Percentiles rank a stretch among this genome's conserved stretches.
These are phyloP conservation scores for Clusia tigrina DNA, from an alignment of 2,888 invertebrate genomes.

Conservation along the genomic window DNA sequence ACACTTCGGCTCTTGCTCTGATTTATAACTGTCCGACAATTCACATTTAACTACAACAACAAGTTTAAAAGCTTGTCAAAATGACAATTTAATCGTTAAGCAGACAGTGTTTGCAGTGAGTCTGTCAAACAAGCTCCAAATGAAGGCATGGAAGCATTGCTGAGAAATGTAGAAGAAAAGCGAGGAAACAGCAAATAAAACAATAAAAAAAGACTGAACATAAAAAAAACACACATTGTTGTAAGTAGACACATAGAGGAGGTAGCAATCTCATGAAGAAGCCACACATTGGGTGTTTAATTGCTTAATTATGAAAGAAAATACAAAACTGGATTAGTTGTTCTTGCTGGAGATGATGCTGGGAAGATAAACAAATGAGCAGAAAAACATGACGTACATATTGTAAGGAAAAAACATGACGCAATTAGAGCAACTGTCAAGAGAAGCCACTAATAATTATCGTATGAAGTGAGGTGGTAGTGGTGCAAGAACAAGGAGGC, in stretches of 20 bases:
- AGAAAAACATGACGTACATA: too few relatives aligned
- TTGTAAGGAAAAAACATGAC: too few relatives aligned
- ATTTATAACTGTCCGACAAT: constrained; percentile 58
- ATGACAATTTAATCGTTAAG: constrained; percentile 61
- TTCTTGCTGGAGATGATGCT: neutral
- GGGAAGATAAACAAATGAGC: neutral
- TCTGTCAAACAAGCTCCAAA: constrained; percentile 8
- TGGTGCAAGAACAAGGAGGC: too few relatives aligned
- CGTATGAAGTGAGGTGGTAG: too few relatives aligned
- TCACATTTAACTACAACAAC: constrained; percentile 49
- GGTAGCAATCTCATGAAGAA: too few relatives aligned
- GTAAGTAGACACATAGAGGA: neutral
- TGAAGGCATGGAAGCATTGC: neutral
- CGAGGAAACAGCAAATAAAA: neutral
- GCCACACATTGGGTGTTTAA: constrained; percentile 49
- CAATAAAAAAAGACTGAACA: neutral
- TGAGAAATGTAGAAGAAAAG: neutral
- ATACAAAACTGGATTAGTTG: neutral
- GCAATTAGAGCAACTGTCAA: too few relatives aligned
- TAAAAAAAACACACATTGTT: constrained; percentile 11
- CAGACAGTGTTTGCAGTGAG: constrained; percentile 38
- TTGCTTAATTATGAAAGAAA: constrained; percentile 57
- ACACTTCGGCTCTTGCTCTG: constrained; percentile 42
- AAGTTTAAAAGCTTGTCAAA: constrained; percentile 54
- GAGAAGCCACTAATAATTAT: too few relatives aligned